Evolutionary conservation across 2,888 invertebrate genomes (phyloP), one percentile per base, ranked within the genome.

Genomic region (Oscheius sp.): DNA sequence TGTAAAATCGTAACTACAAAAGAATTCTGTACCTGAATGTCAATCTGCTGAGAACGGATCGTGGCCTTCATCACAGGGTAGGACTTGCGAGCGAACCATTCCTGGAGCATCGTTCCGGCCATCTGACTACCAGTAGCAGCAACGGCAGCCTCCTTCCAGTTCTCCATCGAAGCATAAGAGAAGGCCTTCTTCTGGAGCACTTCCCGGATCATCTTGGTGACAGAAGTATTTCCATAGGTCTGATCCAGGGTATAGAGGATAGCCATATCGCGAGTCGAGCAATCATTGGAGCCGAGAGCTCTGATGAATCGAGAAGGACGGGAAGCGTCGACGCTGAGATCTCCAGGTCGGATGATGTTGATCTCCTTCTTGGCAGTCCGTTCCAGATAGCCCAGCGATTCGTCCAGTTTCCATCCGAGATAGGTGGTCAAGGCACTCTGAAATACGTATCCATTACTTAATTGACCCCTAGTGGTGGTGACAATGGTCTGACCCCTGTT

Each of bases 341-440:
- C 74, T 10, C 37, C 53, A 47, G 73, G 73, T n/a, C 74, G 42
- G 1, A 48, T 35, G 1, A 10, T 13, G 13, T 21, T 57, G 13
- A 66, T 57, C 35, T 74, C 74, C 33, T 48, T 37, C 35, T 32
- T 55, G 32, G 78, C 47, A n/a, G 76, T 75, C 51, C 79, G 75
- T 11, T 80, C 80, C 60, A 81, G 75, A 53, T 81, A 79, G 70
- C 75, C 74, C 21, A 79, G 60, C 35, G 78, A 72, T 65, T 84
- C 83, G 72, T 82, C 82, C 70, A 82, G 73, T 70, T 79, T 80
- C 81, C 82, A 82, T 73, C 79, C 82, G 62, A 84, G 65, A 33
- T 84, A 84, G 2, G 78, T 75, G 37, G 80, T 79, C n/a, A 84
- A 73, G 1, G 83, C 78, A 66, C 78, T 78, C 83, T 84, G 75